Conservation (phyloP, 2,113 vertebrate genomes). For the Actinemys pallida region DNA sequence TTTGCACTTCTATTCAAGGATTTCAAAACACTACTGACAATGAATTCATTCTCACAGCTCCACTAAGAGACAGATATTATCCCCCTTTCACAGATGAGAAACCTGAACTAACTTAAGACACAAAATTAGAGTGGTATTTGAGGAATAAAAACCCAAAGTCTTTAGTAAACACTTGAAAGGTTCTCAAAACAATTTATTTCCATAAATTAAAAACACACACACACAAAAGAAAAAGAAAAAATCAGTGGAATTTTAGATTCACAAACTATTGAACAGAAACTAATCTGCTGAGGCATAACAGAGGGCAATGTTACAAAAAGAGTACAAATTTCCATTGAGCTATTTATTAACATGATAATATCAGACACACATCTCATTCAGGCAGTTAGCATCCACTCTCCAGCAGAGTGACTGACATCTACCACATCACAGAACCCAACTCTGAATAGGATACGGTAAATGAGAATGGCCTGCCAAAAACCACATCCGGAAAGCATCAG, state of each 20-base stretch:
- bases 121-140: not conserved
- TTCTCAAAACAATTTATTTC: conserved; percentile 80
- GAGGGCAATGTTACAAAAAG: conserved; percentile 74
- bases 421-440: conserved; percentile 56
- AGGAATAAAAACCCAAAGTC: not conserved
- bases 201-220: conserved; percentile 84
- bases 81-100: not conserved
- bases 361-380: conserved; percentile 63
- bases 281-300: conserved; percentile 66
- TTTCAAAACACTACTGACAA: not conserved
- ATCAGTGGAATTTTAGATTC: conserved; percentile 73
- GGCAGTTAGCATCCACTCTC: conserved; percentile 62
- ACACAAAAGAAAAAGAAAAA: conserved; percentile 39
- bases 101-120: not conserved
- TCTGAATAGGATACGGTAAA: conserved; percentile 35
- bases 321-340: conserved; percentile 73
- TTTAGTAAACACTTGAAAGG: conserved; percentile 20
- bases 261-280: conserved; percentile 77
- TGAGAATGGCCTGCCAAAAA: conserved; percentile 49
- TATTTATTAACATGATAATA: conserved; percentile 70
- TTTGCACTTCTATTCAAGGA: not conserved
- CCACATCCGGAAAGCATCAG: conserved; percentile 11
- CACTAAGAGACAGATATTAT: not conserved
- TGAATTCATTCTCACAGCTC: not conserved
- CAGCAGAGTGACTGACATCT: conserved; percentile 66